Evolutionary conservation across 1,140 invertebrate species (phyloP).

Genomic region (Lasioglossum albipes): DNA sequence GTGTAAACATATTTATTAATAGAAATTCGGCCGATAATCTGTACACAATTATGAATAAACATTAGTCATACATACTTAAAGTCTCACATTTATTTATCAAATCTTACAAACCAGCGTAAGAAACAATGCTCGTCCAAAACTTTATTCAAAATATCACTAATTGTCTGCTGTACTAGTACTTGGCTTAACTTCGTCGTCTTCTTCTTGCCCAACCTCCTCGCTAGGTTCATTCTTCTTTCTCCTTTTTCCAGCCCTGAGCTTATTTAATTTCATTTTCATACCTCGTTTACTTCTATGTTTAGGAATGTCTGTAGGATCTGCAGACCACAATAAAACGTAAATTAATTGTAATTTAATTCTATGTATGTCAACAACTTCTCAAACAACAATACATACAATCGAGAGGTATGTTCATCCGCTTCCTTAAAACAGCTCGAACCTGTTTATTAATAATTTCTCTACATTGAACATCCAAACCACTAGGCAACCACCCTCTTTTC

Average conservation of each 20-base stretch:
- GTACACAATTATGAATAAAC: conserved; percentile 71
- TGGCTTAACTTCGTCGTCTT: background rate
- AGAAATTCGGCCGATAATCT: conserved; percentile 65
- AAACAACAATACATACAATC: conserved; percentile 69
- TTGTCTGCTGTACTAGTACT: background rate
- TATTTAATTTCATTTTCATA: conserved; percentile 39
- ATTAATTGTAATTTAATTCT: background rate
- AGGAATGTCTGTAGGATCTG: conserved; percentile 58
- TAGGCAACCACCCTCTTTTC: conserved; percentile 88
- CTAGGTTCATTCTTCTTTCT: conserved; percentile 27
- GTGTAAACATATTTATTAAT: conserved; percentile 76
- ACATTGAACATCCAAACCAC: conserved; percentile 84
- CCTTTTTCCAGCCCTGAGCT: conserved; percentile 14
- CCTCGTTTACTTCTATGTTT: conserved; percentile 43
- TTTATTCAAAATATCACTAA: background rate
- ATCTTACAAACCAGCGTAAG: background rate
- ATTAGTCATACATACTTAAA: conserved; percentile 57
- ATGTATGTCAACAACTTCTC: background rate
- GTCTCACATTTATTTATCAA: conserved; percentile 3
- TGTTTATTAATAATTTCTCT: conserved; percentile 85
- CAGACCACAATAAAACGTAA: conserved; percentile 2
- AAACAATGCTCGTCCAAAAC: background rate
- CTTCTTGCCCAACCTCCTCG: conserved; percentile 8
- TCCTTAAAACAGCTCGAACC: conserved; percentile 81
- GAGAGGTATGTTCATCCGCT: conserved; percentile 78